These are phyloP conservation scores for Hipposideros larvatus DNA, from an alignment of 2,797 vertebrate species.

Conservation along the genomic window DNA sequence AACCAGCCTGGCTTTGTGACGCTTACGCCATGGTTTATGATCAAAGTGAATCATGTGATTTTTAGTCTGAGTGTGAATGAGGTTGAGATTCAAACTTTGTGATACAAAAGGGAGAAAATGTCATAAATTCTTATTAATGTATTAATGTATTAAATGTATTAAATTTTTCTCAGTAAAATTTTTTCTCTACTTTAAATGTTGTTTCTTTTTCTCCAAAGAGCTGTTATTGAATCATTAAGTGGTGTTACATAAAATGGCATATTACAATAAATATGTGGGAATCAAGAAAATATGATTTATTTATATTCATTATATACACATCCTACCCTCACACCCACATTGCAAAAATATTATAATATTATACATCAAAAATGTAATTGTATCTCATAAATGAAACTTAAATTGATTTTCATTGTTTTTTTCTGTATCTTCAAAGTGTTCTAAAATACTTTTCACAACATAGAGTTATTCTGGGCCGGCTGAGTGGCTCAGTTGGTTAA, in stretches of 20 bases:
- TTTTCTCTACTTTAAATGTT: conserved; percentile 1
- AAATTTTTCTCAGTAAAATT: background rate
- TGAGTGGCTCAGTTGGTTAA: too few species aligned
- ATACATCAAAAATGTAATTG: background rate
- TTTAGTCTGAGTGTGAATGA: background rate
- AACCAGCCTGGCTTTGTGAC: background rate
- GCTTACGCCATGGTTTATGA: background rate
- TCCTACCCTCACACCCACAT: background rate
- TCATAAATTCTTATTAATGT: background rate
- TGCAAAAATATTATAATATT: conserved; percentile 21
- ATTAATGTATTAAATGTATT: background rate
- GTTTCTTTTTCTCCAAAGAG: background rate
- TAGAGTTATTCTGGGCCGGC: background rate
- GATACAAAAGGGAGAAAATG: background rate
- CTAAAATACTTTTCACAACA: background rate
- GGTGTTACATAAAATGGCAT: background rate
- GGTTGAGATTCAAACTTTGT: conserved; percentile 32
- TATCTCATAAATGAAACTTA: background rate
- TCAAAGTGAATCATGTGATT: background rate
- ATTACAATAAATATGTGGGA: background rate
- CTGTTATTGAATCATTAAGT: background rate
- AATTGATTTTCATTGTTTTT: background rate
- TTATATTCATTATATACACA: background rate
- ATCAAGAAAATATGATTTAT: conserved; percentile 11
- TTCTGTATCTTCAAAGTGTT: background rate